Evolutionary conservation across 2,113 vertebrate species (phyloP), one percentile per base, ranked within the genome.

Genomic region (Nesogale talazaci): DNA sequence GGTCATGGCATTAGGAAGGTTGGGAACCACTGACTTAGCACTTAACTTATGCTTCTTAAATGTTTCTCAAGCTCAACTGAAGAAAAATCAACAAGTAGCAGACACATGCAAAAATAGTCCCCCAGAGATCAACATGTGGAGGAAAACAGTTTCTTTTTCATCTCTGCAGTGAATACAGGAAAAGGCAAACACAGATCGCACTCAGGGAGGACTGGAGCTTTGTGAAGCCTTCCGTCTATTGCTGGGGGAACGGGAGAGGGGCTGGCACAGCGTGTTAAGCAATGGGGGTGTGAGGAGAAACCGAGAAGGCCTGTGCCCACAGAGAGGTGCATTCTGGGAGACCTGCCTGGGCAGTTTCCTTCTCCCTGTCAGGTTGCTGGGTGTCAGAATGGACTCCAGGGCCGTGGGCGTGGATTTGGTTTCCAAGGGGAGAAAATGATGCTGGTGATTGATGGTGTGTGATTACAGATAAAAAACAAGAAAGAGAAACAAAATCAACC

Each of bases 21-120:
- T 52, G 46, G 1, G 10, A 52, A 52, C 46, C 46, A 52, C 46
- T 52, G 46, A 6, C 46, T 52, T 5, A 65, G 4, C 63, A 25
- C 63, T 65, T 88, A 82, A 25, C 42, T 57, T 83, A 2, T 59
- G 11, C 15, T 83, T 83, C 38, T 10, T 72, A 86, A 86, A 56
- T 74, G 22, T 29, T 36, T 84, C 84, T 89, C 72, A 4, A 52
- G 80, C 20, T 52, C 72, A 95, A 83, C n/a, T 19, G 19, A 90
- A 40, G 52, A 88, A 92, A 89, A 89, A 69, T 31, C 70, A 86
- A 46, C 8, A 42, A 76, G 23, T 46, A 76, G 74, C 25, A 95
- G 67, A 38, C 22, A 46, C 16, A n/a, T n/a, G 17, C 61, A 34
- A 88, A 65, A 67, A 36, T 63, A 34, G 22, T n/a, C 1, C 16